These are phyloP conservation scores for Chinchilla lanigera DNA, from an alignment of 2,113 vertebrate species.

Conservation along the genomic window DNA sequence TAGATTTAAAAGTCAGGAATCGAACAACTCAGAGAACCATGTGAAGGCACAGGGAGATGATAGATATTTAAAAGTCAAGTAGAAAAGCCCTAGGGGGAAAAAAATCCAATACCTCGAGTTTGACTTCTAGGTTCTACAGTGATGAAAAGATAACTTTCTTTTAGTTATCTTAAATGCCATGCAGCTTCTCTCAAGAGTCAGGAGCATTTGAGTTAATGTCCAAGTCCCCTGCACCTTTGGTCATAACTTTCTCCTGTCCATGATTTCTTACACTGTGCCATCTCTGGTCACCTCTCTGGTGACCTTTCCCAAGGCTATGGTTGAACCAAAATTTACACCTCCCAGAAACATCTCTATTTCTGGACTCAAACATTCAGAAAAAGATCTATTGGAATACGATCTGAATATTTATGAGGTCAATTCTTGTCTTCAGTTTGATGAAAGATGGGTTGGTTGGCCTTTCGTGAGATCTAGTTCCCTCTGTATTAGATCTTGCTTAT, in stretches of 20 bases:
- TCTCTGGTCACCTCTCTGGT: neutral
- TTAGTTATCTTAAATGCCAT: neutral
- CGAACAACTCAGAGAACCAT: neutral
- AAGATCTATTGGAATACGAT: neutral
- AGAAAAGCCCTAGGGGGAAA: neutral
- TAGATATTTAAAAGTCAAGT: neutral
- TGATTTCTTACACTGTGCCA: neutral
- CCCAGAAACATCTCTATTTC: neutral
- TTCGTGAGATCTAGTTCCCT: neutral
- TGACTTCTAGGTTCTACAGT: neutral
- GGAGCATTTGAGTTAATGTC: neutral
- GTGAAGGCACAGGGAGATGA: neutral
- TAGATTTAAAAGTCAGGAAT: neutral
- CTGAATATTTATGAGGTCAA: neutral
- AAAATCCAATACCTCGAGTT: neutral
- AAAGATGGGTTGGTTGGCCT: neutral
- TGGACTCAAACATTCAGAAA: neutral
- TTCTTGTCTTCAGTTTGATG: neutral
- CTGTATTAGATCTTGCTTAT: neutral
- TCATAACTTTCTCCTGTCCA: neutral
- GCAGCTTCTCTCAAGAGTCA: accelerated
- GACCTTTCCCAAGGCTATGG: neutral
- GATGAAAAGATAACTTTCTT: neutral
- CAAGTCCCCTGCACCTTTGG: neutral
- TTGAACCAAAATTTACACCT: neutral